phyloP scores from a whole-genome alignment of 2,888 invertebrate species.

The Lochmaea capreae region DNA sequence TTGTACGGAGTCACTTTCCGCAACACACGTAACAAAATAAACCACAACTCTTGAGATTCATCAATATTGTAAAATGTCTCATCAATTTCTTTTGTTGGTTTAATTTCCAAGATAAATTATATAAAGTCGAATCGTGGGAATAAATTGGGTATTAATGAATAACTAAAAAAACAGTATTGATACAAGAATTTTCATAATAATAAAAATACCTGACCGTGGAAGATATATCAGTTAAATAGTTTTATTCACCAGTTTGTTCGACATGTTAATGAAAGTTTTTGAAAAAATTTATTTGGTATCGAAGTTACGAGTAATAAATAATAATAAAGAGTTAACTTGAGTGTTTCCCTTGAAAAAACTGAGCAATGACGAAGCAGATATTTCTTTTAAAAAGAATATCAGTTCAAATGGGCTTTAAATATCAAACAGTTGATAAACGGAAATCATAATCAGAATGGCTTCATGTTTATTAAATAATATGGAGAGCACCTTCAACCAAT shows the following conservation, averaged over 20 bases:
- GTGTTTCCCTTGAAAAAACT: too few relatives aligned
- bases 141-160: neutral
- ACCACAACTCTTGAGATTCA: neutral
- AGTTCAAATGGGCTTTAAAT: too few relatives aligned
- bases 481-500: too few relatives aligned
- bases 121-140: constrained; percentile 3
- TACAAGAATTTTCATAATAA: neutral
- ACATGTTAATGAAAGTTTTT: neutral
- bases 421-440: too few relatives aligned
- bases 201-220: neutral
- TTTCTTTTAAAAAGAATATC: too few relatives aligned
- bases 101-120: neutral
- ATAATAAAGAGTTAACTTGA: neutral
- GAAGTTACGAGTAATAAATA: neutral
- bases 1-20: neutral
- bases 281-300: neutral
- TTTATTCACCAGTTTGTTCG: neutral
- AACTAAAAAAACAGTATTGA: neutral
- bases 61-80: neutral
- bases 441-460: too few relatives aligned
- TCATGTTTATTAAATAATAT: too few relatives aligned
- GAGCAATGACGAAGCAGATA: too few relatives aligned
- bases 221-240: neutral
- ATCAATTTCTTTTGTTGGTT: constrained; percentile 1
- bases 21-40: neutral